Conservation (phyloP, 2,113 vertebrate species). For the Engystomops pustulosus region DNA sequence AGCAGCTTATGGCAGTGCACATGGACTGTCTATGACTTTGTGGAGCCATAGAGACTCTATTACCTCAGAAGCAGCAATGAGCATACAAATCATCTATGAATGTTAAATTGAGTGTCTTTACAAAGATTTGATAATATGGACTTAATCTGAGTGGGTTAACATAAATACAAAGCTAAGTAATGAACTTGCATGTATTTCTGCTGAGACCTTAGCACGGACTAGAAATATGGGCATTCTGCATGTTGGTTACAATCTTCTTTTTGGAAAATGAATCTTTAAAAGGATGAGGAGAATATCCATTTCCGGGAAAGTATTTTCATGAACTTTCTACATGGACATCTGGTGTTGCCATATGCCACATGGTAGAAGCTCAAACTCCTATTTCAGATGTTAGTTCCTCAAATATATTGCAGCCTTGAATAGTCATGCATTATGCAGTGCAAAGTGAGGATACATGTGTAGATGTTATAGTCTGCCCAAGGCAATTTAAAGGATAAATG, state of each 20-base stretch:
- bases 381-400: conserved; percentile 16
- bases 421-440: conserved; percentile 51
- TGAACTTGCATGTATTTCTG: neutral
- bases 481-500: conserved; percentile 42
- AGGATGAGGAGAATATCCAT: neutral
- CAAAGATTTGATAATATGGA: neutral
- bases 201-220: neutral
- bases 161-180: neutral
- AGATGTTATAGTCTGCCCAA: conserved; percentile 37
- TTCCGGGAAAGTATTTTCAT: neutral
- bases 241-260: neutral
- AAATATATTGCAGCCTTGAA: conserved; percentile 25
- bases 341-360: conserved; percentile 27
- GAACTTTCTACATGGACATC: conserved; percentile 24
- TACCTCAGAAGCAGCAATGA: neutral
- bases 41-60: neutral
- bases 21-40: neutral
- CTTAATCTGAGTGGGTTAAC: neutral
- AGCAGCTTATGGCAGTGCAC: neutral
- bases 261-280: neutral
- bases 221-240: neutral
- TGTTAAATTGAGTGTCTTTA: neutral
- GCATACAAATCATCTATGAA: neutral
- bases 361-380: conserved; percentile 1
- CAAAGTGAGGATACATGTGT: conserved; percentile 46